A percentile compares a stretch with the other conserved stretches of the same genome.
phyloP scores from a whole-genome alignment of 2,113 vertebrate species.

The Dissostichus mawsoni region DNA sequence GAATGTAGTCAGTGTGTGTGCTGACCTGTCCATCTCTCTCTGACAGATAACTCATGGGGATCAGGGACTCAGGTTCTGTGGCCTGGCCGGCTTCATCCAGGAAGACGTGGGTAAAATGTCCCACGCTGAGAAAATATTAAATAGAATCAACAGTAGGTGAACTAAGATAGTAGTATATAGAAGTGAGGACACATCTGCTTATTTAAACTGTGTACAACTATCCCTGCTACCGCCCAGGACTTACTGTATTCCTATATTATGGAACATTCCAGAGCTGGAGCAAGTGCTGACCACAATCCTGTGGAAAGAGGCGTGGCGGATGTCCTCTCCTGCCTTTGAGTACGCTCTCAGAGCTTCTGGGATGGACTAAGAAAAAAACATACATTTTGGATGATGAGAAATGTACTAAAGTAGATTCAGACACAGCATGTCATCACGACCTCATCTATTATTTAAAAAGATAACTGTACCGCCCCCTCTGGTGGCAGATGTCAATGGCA shows the following conservation, averaged over 20 bases:
- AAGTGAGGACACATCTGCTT: not conserved
- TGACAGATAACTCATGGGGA: slow-evolving; percentile 91
- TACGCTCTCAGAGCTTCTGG: slow-evolving; percentile 87
- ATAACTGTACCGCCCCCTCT: not conserved
- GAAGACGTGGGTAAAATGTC: slow-evolving; percentile 95
- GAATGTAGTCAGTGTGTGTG: not conserved
- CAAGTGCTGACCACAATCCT: slow-evolving; percentile 93
- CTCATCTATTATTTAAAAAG: slow-evolving; percentile 38
- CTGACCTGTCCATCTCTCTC: slow-evolving; percentile 90
- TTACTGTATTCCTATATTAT: slow-evolving; percentile 90
- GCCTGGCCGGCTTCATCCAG: slow-evolving; percentile 97
- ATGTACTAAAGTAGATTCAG: not conserved
- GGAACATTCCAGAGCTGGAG: slow-evolving; percentile 92
- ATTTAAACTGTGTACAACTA: not conserved
- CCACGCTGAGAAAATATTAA: slow-evolving; percentile 80
- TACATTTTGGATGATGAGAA: slow-evolving; percentile 11
- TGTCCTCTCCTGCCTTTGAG: slow-evolving; percentile 90
- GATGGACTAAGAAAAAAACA: slow-evolving; percentile 79
- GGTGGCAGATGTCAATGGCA: not conserved
- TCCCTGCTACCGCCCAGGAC: not conserved
- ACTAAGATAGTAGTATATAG: not conserved
- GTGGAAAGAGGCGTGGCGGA: slow-evolving; percentile 89
- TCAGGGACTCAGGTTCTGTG: slow-evolving; percentile 93
- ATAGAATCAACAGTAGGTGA: not conserved
- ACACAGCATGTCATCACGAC: not conserved